Conservation (phyloP, 2,888 invertebrate species). For the Dione juno region DNA sequence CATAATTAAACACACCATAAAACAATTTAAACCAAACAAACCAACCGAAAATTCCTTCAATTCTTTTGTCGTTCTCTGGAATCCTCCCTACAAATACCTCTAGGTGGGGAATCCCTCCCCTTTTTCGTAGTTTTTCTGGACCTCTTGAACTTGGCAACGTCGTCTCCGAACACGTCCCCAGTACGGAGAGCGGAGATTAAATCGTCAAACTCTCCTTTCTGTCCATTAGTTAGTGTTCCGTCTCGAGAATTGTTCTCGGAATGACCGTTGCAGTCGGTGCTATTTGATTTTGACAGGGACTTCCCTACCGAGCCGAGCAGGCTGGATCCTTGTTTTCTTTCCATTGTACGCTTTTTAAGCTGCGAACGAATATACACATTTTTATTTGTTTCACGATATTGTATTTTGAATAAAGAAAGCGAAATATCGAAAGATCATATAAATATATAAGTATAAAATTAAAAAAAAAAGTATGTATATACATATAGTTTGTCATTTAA, state of each 20-base stretch:
- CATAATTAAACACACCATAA: not conserved
- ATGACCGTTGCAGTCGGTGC: conserved; percentile 83
- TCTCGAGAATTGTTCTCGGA: conserved; percentile 67
- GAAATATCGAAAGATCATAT: too few relatives aligned
- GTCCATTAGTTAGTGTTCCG: conserved; percentile 71
- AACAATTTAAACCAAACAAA: not conserved
- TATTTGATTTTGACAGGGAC: conserved; percentile 85
- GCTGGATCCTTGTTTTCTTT: conserved; percentile 92
- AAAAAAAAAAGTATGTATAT: too few relatives aligned
- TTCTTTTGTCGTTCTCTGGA: conserved; percentile 78
- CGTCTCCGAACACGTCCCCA: conserved; percentile 97
- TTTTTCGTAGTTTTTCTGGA: conserved; percentile 78
- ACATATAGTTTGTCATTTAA: too few relatives aligned
- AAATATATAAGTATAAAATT: not conserved
- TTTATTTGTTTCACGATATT: not conserved
- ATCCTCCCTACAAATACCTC: conserved; percentile 73
- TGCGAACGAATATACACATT: conserved; percentile 55
- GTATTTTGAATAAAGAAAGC: too few relatives aligned
- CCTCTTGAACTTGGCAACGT: conserved; percentile 93
- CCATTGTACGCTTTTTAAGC: conserved; percentile 93
- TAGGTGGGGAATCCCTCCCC: conserved; percentile 76
- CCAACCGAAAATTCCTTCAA: conserved; percentile 50
- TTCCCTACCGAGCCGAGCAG: conserved; percentile 89
- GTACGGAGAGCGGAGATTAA: conserved; percentile 96
- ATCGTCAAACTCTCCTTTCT: conserved; percentile 97